Evolutionary conservation across 2,113 vertebrate species (phyloP), one percentile per base, ranked within the genome.

Genomic region (Antigone vipio): DNA sequence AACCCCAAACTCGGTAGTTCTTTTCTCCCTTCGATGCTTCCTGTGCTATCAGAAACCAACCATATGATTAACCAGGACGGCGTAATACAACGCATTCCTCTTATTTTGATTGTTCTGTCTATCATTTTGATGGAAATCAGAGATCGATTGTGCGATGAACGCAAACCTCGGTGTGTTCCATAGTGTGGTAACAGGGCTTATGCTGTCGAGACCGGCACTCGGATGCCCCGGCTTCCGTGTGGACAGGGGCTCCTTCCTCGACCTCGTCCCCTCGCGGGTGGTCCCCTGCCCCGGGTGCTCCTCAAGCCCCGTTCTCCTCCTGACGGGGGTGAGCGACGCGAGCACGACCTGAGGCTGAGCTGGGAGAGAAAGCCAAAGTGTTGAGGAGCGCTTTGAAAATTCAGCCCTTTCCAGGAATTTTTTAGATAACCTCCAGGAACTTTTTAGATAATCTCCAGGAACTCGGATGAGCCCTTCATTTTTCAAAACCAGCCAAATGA

Each of bases 321-420:
- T 23, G 32, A 2, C 11, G 4, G 18, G 3, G 14, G 27, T 3
- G 53, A 32, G 44, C 7, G 3, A 14, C 16, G 8, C 1, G n/a
- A 44, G 45, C 35, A 16, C 73, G 38, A 59, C 24, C 38, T 0
- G 0, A 15, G 44, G 55, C 42, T 13, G 47, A 68, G 50, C 6
- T 10, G 50, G 15, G 9, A 52, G 32, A 7, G 47, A 64, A 59
- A 72, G 11, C 6, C 40, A 34, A 1, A 52, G 15, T 23, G 12
- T 29, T 50, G 18, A 74, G 32, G 14, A 84, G 26, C 14, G 1
- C 20, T 64, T n/a, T 1, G 9, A 49, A 85, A 88, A 42, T 49
- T 34, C 80, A 58, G 2, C 45, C n/a, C 24, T 16, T 89, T 68
- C 38, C 18, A 84, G 20, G 64, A 80, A 44, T 49, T 60, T 64